Evolutionary conservation across 1,140 invertebrate species (phyloP).

Genomic region (Bombus confusus): DNA sequence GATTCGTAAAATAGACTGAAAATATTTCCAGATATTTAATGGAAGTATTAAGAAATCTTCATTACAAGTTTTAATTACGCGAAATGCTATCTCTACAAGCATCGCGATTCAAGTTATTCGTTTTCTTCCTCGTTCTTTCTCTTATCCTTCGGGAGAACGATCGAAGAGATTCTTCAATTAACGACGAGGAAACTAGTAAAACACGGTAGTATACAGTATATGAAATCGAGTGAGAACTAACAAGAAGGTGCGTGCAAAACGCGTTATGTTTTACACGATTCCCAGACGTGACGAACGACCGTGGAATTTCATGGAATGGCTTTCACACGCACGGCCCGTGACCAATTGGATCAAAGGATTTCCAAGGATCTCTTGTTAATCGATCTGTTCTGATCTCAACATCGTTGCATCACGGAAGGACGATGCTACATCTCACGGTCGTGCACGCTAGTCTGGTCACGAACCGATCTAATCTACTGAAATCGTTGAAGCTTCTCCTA

Average conservation of each 20-base stretch:
- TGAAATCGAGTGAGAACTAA: neutral
- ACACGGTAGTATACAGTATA: neutral
- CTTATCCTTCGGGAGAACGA: neutral
- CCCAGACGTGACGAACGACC: neutral
- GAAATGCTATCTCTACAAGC: neutral
- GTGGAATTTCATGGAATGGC: conserved; percentile 4
- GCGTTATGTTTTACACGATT: neutral
- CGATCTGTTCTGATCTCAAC: conserved; percentile 20
- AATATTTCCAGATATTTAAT: too few relatives aligned
- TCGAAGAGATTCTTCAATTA: neutral
- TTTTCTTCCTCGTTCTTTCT: neutral
- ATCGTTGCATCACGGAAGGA: conserved; percentile 34
- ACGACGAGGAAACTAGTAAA: neutral
- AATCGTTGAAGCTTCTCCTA: neutral
- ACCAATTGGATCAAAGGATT: neutral
- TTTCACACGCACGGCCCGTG: neutral
- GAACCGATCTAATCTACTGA: conserved; percentile 43
- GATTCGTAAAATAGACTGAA: too few relatives aligned
- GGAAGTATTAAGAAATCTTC: neutral
- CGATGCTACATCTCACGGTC: conserved; percentile 5
- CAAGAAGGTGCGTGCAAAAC: neutral
- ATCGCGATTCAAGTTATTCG: neutral
- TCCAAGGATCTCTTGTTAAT: conserved; percentile 39
- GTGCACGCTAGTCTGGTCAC: conserved; percentile 37
- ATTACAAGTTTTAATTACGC: neutral